Conservation (phyloP, 1,140 invertebrate species). For the Drosophila baimaii region DNA sequence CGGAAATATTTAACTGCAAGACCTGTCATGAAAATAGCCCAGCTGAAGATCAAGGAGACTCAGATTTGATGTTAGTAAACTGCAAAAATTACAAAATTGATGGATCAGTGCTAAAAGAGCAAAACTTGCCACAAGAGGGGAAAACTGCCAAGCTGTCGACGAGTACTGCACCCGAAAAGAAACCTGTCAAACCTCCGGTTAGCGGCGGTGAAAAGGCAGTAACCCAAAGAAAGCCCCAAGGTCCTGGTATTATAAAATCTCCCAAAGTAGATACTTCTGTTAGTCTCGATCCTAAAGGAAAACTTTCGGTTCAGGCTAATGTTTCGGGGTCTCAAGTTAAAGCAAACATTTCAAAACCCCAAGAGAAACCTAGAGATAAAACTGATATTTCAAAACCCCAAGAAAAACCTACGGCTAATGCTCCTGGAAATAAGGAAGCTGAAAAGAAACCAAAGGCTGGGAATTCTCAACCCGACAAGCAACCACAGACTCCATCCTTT, state of each 20-base stretch:
- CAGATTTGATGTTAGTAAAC: no score
- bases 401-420: neutral
- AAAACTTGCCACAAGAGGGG: no score
- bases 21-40: neutral
- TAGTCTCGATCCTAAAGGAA: no score
- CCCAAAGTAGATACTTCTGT: no score
- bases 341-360: no score
- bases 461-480: neutral
- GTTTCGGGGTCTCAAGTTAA: no score
- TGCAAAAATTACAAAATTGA: neutral
- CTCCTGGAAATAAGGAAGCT: neutral
- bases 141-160: neutral
- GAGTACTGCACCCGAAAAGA: neutral
- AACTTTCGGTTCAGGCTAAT: no score
- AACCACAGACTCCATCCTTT: no score
- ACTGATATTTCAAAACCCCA: neutral
- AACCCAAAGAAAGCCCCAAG: neutral
- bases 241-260: no score
- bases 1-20: conserved; percentile 10
- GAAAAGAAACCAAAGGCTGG: neutral
- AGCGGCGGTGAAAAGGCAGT: neutral
- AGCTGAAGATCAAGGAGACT: no score
- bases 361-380: neutral
- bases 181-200: neutral
- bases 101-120: neutral